Evolutionary conservation across 2,888 invertebrate species (phyloP), one percentile per base, ranked within the genome.

Genomic region (Boloria selene): DNA sequence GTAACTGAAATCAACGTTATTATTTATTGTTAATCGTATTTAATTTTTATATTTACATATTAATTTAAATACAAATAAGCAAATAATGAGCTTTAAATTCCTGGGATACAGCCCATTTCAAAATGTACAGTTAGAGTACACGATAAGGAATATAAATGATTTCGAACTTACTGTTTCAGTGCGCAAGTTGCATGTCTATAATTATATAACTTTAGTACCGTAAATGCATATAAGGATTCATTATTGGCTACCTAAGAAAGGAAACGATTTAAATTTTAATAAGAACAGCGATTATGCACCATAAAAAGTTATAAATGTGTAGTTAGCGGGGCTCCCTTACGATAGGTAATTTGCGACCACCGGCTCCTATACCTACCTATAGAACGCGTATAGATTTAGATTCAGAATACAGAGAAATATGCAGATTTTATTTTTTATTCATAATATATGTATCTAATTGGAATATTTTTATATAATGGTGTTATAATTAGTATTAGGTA

Each of bases 221-320:
- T 78, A 76, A 76, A 76, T 76, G 76, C 67, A 62, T 65, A 55
- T 65, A 76, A 78, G 79, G 79, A 80, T 77, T 78, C 76, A 75
- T 84, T 81, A 83, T 77, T 73, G 80, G 83, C 80, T 79, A 79
- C 79, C 77, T 79, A 74, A 83, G 85, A 83, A 88, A 86, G 85
- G 86, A 81, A 85, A 84, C 85, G 85, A 89, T 85, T 90, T 88
- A 88, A 84, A 87, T 83, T 90, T 88, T 92, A 91, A 90, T 91
- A 90, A 88, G 90, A 87, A 82, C 85, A 79, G 85, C 88, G 85
- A 92, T 92, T 92, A 91, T 86, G 85, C 70, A 75, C 79, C 83
- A 85, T 92, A 92, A 90, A 91, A 82, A 71, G 88, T 81, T 74
- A 84, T 92, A 92, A 92, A 92, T 83, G 77, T 85, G 88, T 90